A percentile compares a stretch with the other conserved stretches of the same genome.
These are phyloP conservation scores for Tachystola acroxantha DNA, from an alignment of 2,888 invertebrate species.

Conservation along the genomic window DNA sequence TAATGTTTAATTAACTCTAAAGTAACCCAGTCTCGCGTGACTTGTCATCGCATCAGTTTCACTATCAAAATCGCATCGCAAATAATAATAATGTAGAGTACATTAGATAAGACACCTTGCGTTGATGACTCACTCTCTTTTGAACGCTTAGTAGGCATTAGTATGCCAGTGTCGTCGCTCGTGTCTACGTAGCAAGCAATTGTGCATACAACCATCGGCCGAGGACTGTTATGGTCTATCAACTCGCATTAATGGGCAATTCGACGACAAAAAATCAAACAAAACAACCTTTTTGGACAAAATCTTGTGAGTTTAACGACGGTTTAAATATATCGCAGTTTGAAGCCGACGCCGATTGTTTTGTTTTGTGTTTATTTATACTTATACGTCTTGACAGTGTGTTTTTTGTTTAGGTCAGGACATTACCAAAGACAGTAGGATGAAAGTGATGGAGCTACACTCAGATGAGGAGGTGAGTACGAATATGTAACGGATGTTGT, in stretches of 20 bases:
- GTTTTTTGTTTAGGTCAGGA: constrained; percentile 70
- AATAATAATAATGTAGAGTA: constrained; percentile 36
- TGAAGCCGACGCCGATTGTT: constrained; percentile 9
- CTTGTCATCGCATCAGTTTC: constrained; percentile 30
- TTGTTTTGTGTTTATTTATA: constrained; percentile 40
- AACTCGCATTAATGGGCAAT: constrained; percentile 53
- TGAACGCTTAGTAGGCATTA: constrained; percentile 57
- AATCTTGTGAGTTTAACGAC: constrained; percentile 59
- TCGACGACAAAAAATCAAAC: constrained; percentile 43
- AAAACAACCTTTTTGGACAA: constrained; percentile 46
- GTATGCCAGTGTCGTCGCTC: constrained; percentile 46
- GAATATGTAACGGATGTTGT: neutral
- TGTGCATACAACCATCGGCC: constrained; percentile 23
- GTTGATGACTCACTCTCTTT: constrained; percentile 43
- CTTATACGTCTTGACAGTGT: constrained; percentile 28
- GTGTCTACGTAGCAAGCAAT: constrained; percentile 35
- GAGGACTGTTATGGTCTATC: constrained; percentile 51
- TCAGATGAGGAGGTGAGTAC: constrained; percentile 67
- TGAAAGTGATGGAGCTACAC: constrained; percentile 67
- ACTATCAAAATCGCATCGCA: constrained; percentile 33
- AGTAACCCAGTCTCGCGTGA: too few species aligned
- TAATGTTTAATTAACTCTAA: too few species aligned
- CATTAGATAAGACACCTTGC: constrained; percentile 64
- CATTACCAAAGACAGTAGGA: constrained; percentile 70
- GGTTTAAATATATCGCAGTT: constrained; percentile 24